Percentiles rank a stretch among this genome's conserved stretches.
phyloP scores from a whole-genome alignment of 2,888 invertebrate species.

The Microctonus brassicae region DNA sequence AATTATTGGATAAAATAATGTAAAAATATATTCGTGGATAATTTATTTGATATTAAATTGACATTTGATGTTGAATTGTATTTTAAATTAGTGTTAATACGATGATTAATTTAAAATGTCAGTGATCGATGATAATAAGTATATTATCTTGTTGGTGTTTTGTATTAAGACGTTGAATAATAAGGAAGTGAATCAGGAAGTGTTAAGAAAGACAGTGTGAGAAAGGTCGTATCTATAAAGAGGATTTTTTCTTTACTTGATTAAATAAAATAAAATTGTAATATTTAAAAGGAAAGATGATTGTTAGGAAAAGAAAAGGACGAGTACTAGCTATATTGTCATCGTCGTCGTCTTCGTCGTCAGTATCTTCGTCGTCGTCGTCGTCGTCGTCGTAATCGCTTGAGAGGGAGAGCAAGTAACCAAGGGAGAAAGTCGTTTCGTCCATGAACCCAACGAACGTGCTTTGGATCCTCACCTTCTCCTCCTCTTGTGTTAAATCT shows the following conservation, averaged over 20 bases:
- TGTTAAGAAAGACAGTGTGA: conserved; percentile 24
- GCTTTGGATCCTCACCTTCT: conserved; percentile 25
- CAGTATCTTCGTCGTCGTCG: conserved; percentile 21
- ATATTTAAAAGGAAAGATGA: conserved; percentile 4
- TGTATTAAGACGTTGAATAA: background rate
- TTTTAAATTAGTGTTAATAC: too few relatives aligned
- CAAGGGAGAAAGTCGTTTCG: conserved; percentile 40
- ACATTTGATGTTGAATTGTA: too few relatives aligned
- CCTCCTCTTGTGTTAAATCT: background rate
- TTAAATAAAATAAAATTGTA: background rate
- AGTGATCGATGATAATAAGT: background rate
- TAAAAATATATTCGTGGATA: too few relatives aligned
- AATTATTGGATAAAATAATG: too few relatives aligned
- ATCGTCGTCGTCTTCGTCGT: background rate
- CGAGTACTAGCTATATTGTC: background rate
- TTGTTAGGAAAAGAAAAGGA: conserved; percentile 2
- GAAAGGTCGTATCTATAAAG: conserved; percentile 20
- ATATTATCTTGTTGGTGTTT: background rate
- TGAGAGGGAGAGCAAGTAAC: conserved; percentile 35
- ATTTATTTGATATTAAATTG: too few relatives aligned
- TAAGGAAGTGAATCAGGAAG: conserved; percentile 18
- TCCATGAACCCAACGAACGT: conserved; percentile 39
- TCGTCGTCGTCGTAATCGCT: conserved; percentile 34
- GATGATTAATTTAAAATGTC: background rate
- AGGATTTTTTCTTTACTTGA: background rate